Percentiles rank a stretch among this genome's conserved stretches.
Conservation (phyloP, 2,888 invertebrate species). For the Chorisops tibialis region DNA sequence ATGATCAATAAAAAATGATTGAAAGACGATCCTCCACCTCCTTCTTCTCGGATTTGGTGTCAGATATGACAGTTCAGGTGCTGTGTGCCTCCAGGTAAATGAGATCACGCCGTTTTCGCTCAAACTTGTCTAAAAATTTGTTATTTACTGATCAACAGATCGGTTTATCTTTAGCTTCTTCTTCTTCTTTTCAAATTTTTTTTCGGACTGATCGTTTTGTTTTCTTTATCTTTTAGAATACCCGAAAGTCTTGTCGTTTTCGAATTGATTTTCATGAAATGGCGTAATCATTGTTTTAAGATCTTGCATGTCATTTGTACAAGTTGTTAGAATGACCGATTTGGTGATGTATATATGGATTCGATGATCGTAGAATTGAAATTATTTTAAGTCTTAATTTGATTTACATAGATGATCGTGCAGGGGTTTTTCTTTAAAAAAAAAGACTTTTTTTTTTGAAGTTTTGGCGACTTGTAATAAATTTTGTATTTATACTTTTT, state of each 20-base stretch:
- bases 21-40: too few species aligned
- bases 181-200: not conserved
- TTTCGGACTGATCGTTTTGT: conserved; percentile 2
- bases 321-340: too few species aligned
- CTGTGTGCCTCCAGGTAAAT: conserved; percentile 19
- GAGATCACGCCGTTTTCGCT: conserved; percentile 21
- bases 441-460: too few species aligned
- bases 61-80: conserved; percentile 25
- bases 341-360: too few species aligned
- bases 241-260: conserved; percentile 3
- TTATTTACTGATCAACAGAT: too few species aligned
- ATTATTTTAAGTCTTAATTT: conserved; percentile 13
- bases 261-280: conserved; percentile 13
- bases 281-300: conserved; percentile 24
- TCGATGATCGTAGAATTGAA: conserved; percentile 4
- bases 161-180: too few species aligned
- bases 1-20: too few species aligned
- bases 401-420: conserved; percentile 1
- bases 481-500: too few species aligned
- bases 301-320: conserved; percentile 11
- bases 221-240: conserved; percentile 13
- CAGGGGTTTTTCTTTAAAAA: too few species aligned
- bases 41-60: not conserved
- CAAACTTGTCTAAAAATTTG: too few species aligned
- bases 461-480: too few species aligned